Evolutionary conservation across 2,113 vertebrate genomes (phyloP), one percentile per base, ranked within the genome.

Genomic region (Spea bombifrons): DNA sequence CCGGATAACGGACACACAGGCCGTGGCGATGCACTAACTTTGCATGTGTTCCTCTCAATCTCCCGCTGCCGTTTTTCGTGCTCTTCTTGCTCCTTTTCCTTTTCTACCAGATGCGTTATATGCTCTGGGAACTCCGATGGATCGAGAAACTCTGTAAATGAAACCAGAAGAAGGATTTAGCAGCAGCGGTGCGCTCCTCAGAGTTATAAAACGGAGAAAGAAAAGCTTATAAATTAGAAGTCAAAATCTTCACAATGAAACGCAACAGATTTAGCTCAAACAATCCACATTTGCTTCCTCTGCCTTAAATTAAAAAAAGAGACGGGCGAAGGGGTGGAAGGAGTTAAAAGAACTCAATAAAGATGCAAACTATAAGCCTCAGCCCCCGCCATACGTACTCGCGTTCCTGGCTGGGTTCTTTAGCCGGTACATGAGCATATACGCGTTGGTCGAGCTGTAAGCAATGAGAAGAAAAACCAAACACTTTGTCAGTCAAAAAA

Each of bases 11-110:
- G 12, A 2, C 30, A 30, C 16, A 15, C 10, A 43, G 10, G 0
- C 15, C 8, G n/a, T 3, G 13, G 61, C 0, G 30, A 13, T 30
- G 3, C 2, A 76, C 87, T 85, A 85, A 99, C 97, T 93, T 99
- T 99, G 94, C 97, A 99, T 0, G 97, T 99, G 85, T 99, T 99
- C 64, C 96, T 95, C 45, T 99, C 96, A 50, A 99, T 98, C 91
- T 99, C 97, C 82, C 96, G 92, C 77, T 97, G 97, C 66, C 94
- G 93, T 85, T 99, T 99, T 80, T 99, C 97, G 80, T 98, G 96
- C 84, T 99, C 97, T 87, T 99, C 97, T 59, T 94, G 86, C 83
- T 99, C 97, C 88, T 96, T 96, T 84, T 99, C 97, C 83, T 90
- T 97, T 83, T 96, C 94, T 70, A 99, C 96, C 84, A 99, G 87